A percentile compares a stretch with the other conserved stretches of the same genome.
These are phyloP conservation scores for Tetragnatha versicolor DNA, from an alignment of 1,140 invertebrate genomes.

Conservation along the genomic window DNA sequence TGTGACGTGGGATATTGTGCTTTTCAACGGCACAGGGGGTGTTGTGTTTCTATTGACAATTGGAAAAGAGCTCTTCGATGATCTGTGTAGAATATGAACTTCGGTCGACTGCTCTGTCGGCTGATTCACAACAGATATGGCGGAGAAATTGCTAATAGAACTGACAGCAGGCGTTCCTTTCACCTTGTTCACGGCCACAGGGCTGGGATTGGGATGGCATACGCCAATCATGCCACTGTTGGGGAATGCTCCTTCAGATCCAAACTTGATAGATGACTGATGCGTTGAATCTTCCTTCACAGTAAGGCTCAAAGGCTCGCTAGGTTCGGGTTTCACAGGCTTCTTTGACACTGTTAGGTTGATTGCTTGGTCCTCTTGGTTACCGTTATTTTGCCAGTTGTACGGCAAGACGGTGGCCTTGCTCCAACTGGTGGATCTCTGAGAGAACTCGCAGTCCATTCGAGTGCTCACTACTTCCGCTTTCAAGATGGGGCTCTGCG, in stretches of 20 bases:
- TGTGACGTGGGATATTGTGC: conserved; percentile 49
- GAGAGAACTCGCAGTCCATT: conserved; percentile 46
- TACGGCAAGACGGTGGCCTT: conserved; percentile 48
- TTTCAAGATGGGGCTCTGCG: conserved; percentile 32
- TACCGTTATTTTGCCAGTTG: conserved; percentile 45
- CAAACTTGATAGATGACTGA: background rate
- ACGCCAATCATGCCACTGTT: conserved; percentile 37
- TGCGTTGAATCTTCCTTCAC: background rate
- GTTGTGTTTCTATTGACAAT: conserved; percentile 40
- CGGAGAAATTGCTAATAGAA: conserved; percentile 45
- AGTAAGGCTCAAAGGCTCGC: background rate
- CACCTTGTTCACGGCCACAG: conserved; percentile 22
- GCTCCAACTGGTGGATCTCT: conserved; percentile 36
- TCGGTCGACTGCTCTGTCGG: conserved; percentile 41
- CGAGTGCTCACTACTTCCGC: conserved; percentile 6
- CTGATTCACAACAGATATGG: conserved; percentile 47
- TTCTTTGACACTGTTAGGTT: conserved; percentile 48
- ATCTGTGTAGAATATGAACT: conserved; percentile 30
- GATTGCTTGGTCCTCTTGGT: conserved; percentile 47
- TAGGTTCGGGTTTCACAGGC: conserved; percentile 30
- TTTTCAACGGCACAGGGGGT: conserved; percentile 40
- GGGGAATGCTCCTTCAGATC: background rate
- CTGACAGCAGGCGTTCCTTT: conserved; percentile 38
- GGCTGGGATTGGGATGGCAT: conserved; percentile 41
- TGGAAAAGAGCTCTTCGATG: conserved; percentile 45